Conservation (phyloP, 1,140 invertebrate genomes). For the Solen grandis region DNA sequence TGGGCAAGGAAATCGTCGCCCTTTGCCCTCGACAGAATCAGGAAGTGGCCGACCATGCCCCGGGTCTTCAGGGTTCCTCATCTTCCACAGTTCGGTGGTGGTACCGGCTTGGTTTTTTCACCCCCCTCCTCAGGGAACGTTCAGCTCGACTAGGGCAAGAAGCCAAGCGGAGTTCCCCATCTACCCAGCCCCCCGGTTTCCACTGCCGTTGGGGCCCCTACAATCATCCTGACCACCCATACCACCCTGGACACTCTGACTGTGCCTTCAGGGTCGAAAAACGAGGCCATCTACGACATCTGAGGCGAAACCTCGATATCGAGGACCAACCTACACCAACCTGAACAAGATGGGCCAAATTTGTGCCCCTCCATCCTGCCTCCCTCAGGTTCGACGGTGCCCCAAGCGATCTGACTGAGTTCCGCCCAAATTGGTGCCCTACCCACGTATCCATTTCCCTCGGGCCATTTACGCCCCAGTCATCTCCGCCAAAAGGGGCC, state of each 20-base stretch:
- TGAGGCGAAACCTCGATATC: no score
- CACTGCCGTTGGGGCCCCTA: slow-evolving; percentile 80
- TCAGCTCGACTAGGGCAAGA: slow-evolving; percentile 94
- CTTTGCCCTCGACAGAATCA: slow-evolving; percentile 78
- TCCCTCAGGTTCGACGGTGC: no score
- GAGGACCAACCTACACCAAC: no score
- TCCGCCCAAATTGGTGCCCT: no score
- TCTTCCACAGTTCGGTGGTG: slow-evolving; percentile 77
- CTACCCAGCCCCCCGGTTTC: slow-evolving; percentile 78
- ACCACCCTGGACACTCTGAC: no score
- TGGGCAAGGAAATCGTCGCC: slow-evolving; percentile 58
- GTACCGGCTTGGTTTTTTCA: slow-evolving; percentile 87
- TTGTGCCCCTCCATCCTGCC: no score
- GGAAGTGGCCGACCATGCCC: slow-evolving; percentile 63
- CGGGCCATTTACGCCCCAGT: slow-evolving; percentile 80
- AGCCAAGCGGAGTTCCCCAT: slow-evolving; percentile 85
- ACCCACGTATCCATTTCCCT: no score
- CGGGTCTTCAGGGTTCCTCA: slow-evolving; percentile 69
- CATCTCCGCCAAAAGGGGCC: slow-evolving; percentile 76
- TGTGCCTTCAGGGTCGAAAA: no score
- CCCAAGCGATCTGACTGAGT: no score
- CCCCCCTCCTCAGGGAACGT: slow-evolving; percentile 92
- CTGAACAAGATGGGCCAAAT: no score
- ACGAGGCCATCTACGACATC: no score
- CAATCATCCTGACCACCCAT: slow-evolving; percentile 83